A percentile compares a stretch with the other conserved stretches of the same genome.
phyloP scores from a whole-genome alignment of 2,113 vertebrate genomes.

The Charina bottae region DNA sequence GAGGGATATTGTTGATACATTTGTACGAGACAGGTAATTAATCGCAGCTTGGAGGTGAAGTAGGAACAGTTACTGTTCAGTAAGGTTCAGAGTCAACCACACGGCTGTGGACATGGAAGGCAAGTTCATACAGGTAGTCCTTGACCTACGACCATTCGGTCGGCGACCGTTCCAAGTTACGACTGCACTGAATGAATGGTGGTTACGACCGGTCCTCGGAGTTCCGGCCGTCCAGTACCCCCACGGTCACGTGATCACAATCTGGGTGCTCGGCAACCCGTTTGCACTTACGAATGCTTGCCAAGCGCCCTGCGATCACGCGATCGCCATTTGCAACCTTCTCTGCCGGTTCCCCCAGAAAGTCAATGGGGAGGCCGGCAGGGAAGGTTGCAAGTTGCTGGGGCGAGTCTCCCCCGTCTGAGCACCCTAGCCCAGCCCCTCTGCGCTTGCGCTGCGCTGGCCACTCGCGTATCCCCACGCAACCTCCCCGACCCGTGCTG shows the following conservation, averaged over 20 bases:
- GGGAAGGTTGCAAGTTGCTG: not conserved
- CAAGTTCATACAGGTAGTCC: not conserved
- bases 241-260: accelerated
- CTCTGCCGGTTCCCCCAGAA: not conserved
- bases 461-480: not conserved
- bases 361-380: not conserved
- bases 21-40: constrained; percentile 84
- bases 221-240: not conserved
- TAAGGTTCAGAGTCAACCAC: not conserved
- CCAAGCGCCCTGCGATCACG: not conserved
- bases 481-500: not conserved
- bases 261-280: not conserved
- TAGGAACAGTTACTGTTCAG: too few relatives aligned
- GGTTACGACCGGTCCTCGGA: not conserved
- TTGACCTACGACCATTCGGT: not conserved
- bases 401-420: not conserved
- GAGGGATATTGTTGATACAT: constrained; percentile 90
- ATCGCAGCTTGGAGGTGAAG: not conserved
- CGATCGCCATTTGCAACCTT: not conserved
- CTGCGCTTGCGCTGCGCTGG: not conserved
- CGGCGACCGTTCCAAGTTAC: not conserved
- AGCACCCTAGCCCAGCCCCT: not conserved
- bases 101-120: not conserved
- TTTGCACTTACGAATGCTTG: not conserved
- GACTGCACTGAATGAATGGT: not conserved